phyloP scores from a whole-genome alignment of 2,797 vertebrate species.

The Characodon lateralis region DNA sequence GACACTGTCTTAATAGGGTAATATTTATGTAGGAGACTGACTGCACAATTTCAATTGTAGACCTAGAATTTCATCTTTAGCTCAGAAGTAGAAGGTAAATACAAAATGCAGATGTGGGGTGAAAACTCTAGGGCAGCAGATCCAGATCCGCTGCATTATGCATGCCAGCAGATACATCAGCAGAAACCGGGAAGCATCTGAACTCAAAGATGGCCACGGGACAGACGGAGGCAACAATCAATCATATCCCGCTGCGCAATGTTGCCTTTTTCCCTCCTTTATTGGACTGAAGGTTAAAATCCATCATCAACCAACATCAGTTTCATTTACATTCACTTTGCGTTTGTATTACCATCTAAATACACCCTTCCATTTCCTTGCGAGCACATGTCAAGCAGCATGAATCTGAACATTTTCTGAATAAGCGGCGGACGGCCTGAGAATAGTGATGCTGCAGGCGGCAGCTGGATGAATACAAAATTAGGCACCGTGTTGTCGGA shows the following conservation, averaged over 20 bases:
- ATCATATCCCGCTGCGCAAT: conserved; percentile 10
- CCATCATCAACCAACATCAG: conserved; percentile 41
- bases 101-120: conserved; percentile 8
- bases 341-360: conserved; percentile 49
- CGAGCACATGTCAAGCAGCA: conserved; percentile 42
- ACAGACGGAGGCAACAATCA: conserved; percentile 19
- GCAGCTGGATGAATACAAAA: conserved; percentile 59
- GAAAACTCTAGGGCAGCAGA: background rate
- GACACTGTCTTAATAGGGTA: too few species aligned
- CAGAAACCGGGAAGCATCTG: conserved; percentile 19
- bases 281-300: conserved; percentile 52
- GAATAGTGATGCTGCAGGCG: conserved; percentile 49
- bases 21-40: conserved; percentile 4
- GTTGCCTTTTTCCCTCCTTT: conserved; percentile 26
- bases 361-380: conserved; percentile 24
- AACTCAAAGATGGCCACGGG: conserved; percentile 15
- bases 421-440: conserved; percentile 34
- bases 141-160: conserved; percentile 11
- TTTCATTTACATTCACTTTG: conserved; percentile 45
- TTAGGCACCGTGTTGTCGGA: conserved; percentile 31
- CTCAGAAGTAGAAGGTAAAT: background rate
- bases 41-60: background rate
- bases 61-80: background rate
- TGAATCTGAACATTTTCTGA: conserved; percentile 45
- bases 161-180: conserved; percentile 17